Conservation (phyloP, 2,888 invertebrate genomes). For the Mythimna loreyi region DNA sequence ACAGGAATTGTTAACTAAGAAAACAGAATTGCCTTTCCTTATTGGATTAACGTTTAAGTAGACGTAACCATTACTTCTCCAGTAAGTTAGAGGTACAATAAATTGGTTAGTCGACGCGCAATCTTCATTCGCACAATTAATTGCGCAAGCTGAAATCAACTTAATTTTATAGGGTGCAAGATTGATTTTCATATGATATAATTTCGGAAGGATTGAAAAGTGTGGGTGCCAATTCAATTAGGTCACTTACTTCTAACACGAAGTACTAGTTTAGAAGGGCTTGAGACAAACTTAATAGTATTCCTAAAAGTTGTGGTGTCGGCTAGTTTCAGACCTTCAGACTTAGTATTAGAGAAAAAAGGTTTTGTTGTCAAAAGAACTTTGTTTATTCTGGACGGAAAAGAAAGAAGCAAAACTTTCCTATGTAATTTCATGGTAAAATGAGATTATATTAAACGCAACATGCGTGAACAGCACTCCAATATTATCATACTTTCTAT, state of each 20-base stretch:
- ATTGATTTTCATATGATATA: constrained; percentile 47
- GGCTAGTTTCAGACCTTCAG: not conserved
- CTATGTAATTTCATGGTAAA: not conserved
- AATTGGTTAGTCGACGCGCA: constrained; percentile 73
- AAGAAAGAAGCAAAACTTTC: not conserved
- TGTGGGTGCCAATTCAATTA: constrained; percentile 73
- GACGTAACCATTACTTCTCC: constrained; percentile 74
- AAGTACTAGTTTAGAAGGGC: constrained; percentile 65
- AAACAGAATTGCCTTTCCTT: constrained; percentile 72
- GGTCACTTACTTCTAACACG: constrained; percentile 71
- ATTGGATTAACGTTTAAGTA: constrained; percentile 74
- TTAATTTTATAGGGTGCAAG: constrained; percentile 49
- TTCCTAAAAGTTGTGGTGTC: constrained; percentile 17
- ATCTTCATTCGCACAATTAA: constrained; percentile 54
- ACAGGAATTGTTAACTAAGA: constrained; percentile 66
- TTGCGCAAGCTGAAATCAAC: constrained; percentile 53
- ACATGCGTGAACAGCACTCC: not conserved
- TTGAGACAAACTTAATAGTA: constrained; percentile 45
- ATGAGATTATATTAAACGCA: not conserved
- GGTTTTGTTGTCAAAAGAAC: not conserved
- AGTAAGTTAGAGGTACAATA: constrained; percentile 73
- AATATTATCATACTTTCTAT: not conserved
- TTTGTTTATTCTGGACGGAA: not conserved
- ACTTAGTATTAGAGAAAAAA: not conserved
- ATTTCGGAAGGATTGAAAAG: constrained; percentile 61